Evolutionary conservation across 2,113 vertebrate species (phyloP).

Genomic region (Cricetomys ansorgei): DNA sequence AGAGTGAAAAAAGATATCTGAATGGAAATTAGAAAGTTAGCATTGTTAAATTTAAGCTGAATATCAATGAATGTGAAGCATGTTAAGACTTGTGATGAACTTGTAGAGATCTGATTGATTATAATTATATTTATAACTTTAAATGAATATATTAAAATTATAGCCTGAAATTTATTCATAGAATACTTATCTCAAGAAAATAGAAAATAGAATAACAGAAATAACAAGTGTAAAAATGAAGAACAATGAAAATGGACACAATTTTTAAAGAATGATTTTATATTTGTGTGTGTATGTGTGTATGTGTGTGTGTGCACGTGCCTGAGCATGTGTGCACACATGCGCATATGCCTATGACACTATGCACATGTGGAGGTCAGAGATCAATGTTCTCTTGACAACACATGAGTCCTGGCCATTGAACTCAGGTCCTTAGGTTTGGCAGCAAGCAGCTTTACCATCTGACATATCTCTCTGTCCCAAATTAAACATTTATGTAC

Average conservation of each 20-base stretch:
- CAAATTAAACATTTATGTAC: neutral
- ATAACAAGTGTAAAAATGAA: neutral
- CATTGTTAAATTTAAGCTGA: constrained; percentile 35
- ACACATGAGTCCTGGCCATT: neutral
- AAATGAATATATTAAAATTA: constrained; percentile 22
- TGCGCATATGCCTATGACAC: too few species aligned
- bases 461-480: neutral
- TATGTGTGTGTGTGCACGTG: neutral
- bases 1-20: neutral
- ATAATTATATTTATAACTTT: neutral
- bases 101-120: neutral
- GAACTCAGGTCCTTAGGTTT: neutral
- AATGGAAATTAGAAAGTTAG: neutral
- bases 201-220: neutral
- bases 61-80: neutral
- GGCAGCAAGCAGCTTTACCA: neutral
- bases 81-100: neutral
- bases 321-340: neutral
- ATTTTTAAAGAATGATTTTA: neutral
- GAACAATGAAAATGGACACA: neutral
- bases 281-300: neutral
- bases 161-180: constrained; percentile 19
- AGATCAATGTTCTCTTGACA: neutral
- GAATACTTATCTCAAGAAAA: neutral
- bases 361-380: neutral